phyloP scores from a whole-genome alignment of 1,140 invertebrate genomes.

The Aporrectodea caliginosa region DNA sequence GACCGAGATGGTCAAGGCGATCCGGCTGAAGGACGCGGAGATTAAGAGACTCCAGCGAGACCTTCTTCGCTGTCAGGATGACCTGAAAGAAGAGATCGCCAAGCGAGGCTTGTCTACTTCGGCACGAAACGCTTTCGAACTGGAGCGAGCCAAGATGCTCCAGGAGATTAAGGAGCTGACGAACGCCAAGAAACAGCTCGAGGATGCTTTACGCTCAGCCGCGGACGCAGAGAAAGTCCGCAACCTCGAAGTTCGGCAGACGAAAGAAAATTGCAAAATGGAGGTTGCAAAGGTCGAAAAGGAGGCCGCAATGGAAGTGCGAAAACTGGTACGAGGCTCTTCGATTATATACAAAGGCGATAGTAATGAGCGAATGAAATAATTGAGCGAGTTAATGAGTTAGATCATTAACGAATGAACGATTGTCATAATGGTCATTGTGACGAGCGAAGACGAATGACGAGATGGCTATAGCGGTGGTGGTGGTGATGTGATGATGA shows the following conservation, averaged over 20 bases:
- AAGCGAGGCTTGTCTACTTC: slow-evolving; percentile 18
- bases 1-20: background rate
- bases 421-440: too few species aligned
- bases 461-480: too few species aligned
- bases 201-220: background rate
- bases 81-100: slow-evolving; percentile 17
- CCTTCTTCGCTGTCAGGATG: slow-evolving; percentile 10
- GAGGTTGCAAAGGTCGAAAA: slow-evolving; percentile 6
- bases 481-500: too few species aligned
- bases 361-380: too few species aligned
- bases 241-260: slow-evolving; percentile 7
- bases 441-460: too few species aligned
- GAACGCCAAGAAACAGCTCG: slow-evolving; percentile 17
- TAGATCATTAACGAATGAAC: too few species aligned
- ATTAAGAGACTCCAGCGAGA: background rate
- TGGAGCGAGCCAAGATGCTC: slow-evolving; percentile 17
- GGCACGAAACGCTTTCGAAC: background rate
- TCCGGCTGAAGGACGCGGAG: slow-evolving; percentile 6
- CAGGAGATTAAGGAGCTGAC: slow-evolving; percentile 6
- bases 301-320: slow-evolving; percentile 4
- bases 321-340: slow-evolving; percentile 17
- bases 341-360: too few species aligned
- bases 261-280: slow-evolving; percentile 4
- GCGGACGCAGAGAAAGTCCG: background rate
- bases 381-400: too few species aligned